A percentile compares a stretch with the other conserved stretches of the same genome.
These are phyloP conservation scores for Myotis lucifugus DNA, from an alignment of 2,113 vertebrate genomes.

Conservation along the genomic window DNA sequence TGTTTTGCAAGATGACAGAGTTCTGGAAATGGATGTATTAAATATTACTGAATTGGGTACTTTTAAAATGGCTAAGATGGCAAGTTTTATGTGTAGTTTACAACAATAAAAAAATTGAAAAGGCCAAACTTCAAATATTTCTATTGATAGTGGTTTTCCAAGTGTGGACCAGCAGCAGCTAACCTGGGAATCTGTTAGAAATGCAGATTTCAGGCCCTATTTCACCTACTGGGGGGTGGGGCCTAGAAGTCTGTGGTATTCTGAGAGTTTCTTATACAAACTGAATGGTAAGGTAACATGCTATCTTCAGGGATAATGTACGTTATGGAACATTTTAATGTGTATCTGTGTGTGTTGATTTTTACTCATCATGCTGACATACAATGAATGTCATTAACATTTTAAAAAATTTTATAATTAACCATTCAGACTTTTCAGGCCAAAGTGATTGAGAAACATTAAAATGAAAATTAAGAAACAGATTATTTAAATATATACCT, in stretches of 20 bases:
- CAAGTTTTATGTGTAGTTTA: not conserved
- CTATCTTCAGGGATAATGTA: not conserved
- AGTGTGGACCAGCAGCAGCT: not conserved
- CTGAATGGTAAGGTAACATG: not conserved
- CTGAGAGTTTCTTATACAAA: not conserved
- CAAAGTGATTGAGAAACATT: conserved; percentile 15
- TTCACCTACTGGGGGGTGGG: not conserved
- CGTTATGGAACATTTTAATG: not conserved
- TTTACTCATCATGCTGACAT: not conserved
- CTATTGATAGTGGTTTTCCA: not conserved
- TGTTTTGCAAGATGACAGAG: not conserved
- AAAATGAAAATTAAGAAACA: not conserved
- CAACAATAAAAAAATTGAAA: not conserved
- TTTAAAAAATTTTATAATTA: not conserved
- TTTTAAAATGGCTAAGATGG: not conserved
- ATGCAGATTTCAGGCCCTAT: not conserved
- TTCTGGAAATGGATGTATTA: not conserved
- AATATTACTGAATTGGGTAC: not conserved
- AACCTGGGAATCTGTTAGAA: not conserved
- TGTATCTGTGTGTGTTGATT: not conserved
- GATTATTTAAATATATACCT: not conserved
- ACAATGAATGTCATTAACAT: not conserved
- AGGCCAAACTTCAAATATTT: not conserved
- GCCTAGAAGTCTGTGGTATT: not conserved
- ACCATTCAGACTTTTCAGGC: not conserved